Conservation (phyloP, 2,888 invertebrate species). For the Mechanitis messenoides region DNA sequence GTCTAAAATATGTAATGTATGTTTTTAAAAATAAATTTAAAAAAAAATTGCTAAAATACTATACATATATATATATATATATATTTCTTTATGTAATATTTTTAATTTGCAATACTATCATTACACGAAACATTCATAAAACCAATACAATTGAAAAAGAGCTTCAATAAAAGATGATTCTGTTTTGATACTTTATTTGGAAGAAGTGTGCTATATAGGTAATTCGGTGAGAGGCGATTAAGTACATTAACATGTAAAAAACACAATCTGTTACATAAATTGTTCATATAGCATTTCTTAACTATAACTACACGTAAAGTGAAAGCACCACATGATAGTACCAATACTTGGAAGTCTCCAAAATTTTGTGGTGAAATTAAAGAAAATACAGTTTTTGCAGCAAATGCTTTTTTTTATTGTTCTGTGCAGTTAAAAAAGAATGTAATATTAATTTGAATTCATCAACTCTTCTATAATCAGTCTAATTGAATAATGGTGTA, state of each 20-base stretch:
- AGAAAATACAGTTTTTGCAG: not conserved
- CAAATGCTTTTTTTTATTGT: too few relatives aligned
- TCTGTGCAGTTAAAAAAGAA: too few relatives aligned
- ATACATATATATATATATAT: too few relatives aligned
- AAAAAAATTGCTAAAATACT: too few relatives aligned
- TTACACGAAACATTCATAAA: too few relatives aligned
- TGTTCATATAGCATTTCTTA: conserved; percentile 12
- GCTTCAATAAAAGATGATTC: conserved; percentile 8
- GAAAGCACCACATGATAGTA: conserved; percentile 31
- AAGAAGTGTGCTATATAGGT: conserved; percentile 52
- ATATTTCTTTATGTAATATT: too few relatives aligned
- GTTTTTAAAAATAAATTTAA: too few relatives aligned
- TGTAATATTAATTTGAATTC: too few relatives aligned
- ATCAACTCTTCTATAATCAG: not conserved
- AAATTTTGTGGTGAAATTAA: conserved; percentile 1
- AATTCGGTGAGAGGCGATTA: conserved; percentile 71
- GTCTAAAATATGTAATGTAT: too few relatives aligned
- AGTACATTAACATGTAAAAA: conserved; percentile 33
- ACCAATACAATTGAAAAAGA: not conserved
- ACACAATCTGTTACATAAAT: conserved; percentile 16
- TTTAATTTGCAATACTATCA: too few relatives aligned
- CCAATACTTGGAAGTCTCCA: conserved; percentile 22
- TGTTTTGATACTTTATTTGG: conserved; percentile 33
- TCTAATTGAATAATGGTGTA: not conserved
- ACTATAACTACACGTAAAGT: conserved; percentile 14